A percentile compares a stretch with the other conserved stretches of the same genome.
Evolutionary conservation across 2,113 vertebrate genomes (phyloP).

Genomic region (Pheucticus melanocephalus): DNA sequence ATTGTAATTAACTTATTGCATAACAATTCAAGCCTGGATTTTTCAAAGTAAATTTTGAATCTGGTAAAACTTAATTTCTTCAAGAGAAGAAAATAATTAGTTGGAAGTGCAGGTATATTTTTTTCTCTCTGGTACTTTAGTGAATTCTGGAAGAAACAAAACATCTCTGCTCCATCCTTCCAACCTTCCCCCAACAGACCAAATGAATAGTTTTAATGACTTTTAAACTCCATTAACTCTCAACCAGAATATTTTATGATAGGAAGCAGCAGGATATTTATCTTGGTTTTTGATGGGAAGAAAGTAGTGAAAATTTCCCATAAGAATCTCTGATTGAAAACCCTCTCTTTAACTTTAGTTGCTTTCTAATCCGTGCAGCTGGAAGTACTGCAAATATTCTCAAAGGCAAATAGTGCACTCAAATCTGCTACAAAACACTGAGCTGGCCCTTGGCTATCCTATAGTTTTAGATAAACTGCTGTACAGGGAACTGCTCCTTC

Average conservation of each 20-base stretch:
- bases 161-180: neutral
- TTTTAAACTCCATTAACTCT: neutral
- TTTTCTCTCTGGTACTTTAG: neutral
- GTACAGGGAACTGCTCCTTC: neutral
- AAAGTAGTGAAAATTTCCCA: neutral
- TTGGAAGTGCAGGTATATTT: neutral
- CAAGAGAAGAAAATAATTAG: neutral
- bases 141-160: neutral
- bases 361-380: neutral
- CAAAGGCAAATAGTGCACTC: neutral
- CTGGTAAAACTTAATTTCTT: neutral
- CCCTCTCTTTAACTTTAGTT: neutral
- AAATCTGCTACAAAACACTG: neutral
- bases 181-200: neutral
- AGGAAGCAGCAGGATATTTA: neutral
- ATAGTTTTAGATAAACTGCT: neutral
- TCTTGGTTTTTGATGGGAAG: neutral
- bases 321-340: neutral
- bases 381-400: neutral
- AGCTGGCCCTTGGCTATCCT: neutral
- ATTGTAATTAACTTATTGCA: neutral
- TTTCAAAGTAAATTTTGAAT: neutral
- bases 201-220: neutral
- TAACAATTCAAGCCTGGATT: neutral
- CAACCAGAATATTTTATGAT: neutral